Evolutionary conservation across 2,113 vertebrate species (phyloP).

Genomic region (Petrocephalus microphthalmus): DNA sequence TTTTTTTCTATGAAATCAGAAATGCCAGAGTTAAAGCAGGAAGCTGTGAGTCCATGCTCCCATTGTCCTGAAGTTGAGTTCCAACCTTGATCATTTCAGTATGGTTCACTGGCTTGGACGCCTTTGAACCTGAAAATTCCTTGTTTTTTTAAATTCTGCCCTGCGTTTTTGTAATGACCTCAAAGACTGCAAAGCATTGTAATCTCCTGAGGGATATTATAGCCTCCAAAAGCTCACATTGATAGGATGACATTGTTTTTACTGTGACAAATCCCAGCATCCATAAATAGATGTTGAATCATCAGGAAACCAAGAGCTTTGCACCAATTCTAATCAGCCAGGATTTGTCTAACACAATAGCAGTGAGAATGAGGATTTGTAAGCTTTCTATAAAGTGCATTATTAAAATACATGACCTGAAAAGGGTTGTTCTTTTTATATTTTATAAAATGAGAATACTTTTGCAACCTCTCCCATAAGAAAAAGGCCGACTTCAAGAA

Average conservation of each 20-base stretch:
- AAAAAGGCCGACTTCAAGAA: background rate
- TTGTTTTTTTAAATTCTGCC: background rate
- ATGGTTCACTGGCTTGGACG: background rate
- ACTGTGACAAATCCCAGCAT: background rate
- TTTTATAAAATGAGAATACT: background rate
- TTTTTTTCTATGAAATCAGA: background rate
- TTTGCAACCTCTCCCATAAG: background rate
- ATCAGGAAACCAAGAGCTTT: background rate
- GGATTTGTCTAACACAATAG: background rate
- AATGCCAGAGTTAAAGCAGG: background rate
- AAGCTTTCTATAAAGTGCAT: background rate
- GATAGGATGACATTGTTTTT: conserved; percentile 5
- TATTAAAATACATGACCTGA: conserved; percentile 11
- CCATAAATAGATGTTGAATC: background rate
- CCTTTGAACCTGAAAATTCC: background rate
- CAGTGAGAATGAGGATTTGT: background rate
- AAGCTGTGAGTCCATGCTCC: background rate
- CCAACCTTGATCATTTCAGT: conserved; percentile 2
- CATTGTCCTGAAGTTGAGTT: background rate
- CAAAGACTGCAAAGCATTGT: background rate
- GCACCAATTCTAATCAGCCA: background rate
- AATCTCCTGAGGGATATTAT: background rate
- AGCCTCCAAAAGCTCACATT: background rate
- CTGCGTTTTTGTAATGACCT: background rate
- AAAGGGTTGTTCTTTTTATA: conserved; percentile 1